These are phyloP conservation scores for Natator depressus DNA, from an alignment of 2,113 vertebrate genomes.

Conservation along the genomic window DNA sequence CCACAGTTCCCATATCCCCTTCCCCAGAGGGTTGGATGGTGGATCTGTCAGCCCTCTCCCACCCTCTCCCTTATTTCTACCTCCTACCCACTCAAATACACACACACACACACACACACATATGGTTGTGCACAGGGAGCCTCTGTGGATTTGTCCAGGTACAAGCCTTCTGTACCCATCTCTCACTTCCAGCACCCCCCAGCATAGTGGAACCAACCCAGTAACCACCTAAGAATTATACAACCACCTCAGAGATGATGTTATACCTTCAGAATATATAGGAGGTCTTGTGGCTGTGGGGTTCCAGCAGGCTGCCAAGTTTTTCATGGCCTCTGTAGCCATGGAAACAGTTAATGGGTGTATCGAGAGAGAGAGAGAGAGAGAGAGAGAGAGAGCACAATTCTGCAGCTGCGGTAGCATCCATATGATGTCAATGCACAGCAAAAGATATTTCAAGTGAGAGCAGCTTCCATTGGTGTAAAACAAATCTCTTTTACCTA, in stretches of 20 bases:
- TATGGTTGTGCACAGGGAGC: background rate
- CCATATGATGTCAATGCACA: background rate
- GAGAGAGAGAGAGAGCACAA: background rate
- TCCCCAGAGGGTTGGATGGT: background rate
- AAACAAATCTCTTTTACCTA: background rate
- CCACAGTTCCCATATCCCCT: background rate
- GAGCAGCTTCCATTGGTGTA: background rate
- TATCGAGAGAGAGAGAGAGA: too few species aligned
- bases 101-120: background rate
- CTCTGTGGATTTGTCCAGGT: background rate
- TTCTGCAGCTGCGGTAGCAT: background rate
- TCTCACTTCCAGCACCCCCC: background rate
- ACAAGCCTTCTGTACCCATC: background rate
- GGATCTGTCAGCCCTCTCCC: background rate
- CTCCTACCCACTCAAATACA: background rate
- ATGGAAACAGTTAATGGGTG: background rate
- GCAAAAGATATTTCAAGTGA: background rate
- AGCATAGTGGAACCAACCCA: background rate
- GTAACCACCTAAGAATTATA: background rate
- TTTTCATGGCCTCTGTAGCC: background rate
- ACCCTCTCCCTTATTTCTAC: background rate
- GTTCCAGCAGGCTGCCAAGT: background rate
- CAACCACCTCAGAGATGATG: background rate
- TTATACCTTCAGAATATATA: background rate
- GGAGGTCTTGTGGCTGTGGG: background rate